Conservation (phyloP, 2,113 vertebrate genomes). For the Antechinus flavipes region DNA sequence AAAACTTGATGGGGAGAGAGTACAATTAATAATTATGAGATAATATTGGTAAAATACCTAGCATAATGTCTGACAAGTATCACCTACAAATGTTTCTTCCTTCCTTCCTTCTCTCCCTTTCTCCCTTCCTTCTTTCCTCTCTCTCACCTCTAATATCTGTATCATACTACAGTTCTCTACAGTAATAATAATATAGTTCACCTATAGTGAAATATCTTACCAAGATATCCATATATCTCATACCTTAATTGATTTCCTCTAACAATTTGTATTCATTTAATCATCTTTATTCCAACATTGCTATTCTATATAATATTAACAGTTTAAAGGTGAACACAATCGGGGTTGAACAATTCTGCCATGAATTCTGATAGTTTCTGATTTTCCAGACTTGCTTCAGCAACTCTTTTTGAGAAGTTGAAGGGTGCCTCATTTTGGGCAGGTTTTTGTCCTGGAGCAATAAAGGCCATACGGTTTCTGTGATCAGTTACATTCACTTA, state of each 20-base stretch:
- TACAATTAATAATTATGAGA: not conserved
- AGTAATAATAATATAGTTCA: not conserved
- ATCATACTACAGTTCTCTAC: not conserved
- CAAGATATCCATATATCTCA: not conserved
- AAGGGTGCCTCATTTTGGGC: not conserved
- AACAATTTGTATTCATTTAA: not conserved
- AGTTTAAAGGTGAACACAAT: not conserved
- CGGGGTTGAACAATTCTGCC: not conserved
- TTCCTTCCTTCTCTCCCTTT: not conserved
- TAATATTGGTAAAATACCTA: not conserved
- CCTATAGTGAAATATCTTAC: not conserved
- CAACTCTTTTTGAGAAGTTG: not conserved
- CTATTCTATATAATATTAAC: not conserved
- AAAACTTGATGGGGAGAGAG: slow-evolving; percentile 10
- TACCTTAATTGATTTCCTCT: not conserved
- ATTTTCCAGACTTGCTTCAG: not conserved
- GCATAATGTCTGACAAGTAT: not conserved
- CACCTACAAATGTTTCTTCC: not conserved
- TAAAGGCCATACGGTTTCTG: not conserved
- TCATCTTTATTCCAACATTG: not conserved
- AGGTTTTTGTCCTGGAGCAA: not conserved
- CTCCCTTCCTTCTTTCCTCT: not conserved
- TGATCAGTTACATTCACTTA: not conserved
- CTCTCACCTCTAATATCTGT: not conserved
- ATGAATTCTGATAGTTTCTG: not conserved